Conservation (phyloP, 2,888 invertebrate species). For the Timandra comae region DNA sequence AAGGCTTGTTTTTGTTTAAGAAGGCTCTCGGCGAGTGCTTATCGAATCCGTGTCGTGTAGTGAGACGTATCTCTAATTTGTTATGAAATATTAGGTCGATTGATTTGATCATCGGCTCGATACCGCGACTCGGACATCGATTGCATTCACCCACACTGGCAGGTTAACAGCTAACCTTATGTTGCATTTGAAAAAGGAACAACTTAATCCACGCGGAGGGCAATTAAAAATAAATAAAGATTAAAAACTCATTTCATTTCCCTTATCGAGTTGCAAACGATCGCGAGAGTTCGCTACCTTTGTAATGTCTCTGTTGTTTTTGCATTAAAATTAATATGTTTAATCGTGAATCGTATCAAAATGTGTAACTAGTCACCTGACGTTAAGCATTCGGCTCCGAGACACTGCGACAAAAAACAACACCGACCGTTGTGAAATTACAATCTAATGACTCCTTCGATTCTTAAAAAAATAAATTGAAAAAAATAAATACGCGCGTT, state of each 20-base stretch:
- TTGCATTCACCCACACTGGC: conserved; percentile 9
- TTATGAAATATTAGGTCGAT: conserved; percentile 53
- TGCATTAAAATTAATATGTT: conserved; percentile 41
- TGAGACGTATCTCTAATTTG: conserved; percentile 57
- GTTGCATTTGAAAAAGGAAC: conserved; percentile 9
- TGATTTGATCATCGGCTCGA: conserved; percentile 26
- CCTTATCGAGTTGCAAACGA: conserved; percentile 30
- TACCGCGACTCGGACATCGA: conserved; percentile 11
- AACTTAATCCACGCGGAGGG: conserved; percentile 16
- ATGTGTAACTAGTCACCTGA: conserved; percentile 43
- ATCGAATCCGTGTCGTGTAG: conserved; percentile 40
- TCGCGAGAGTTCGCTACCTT: conserved; percentile 20
- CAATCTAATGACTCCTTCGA: conserved; percentile 64
- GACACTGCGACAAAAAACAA: conserved; percentile 44
- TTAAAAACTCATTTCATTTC: conserved; percentile 23
- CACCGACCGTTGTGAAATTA: conserved; percentile 62
- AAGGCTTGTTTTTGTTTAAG: conserved; percentile 49
- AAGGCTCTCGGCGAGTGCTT: conserved; percentile 35
- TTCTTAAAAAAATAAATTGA: conserved; percentile 45
- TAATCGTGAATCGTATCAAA: conserved; percentile 34
- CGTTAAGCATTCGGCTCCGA: conserved; percentile 29
- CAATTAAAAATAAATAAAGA: conserved; percentile 28
- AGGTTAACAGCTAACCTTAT: conserved; percentile 5
- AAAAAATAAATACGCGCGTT: conserved; percentile 51
- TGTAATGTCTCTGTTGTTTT: conserved; percentile 37